These are phyloP conservation scores for Hippopotamyrus pictus DNA, from an alignment of 2,797 vertebrate genomes.

Conservation along the genomic window DNA sequence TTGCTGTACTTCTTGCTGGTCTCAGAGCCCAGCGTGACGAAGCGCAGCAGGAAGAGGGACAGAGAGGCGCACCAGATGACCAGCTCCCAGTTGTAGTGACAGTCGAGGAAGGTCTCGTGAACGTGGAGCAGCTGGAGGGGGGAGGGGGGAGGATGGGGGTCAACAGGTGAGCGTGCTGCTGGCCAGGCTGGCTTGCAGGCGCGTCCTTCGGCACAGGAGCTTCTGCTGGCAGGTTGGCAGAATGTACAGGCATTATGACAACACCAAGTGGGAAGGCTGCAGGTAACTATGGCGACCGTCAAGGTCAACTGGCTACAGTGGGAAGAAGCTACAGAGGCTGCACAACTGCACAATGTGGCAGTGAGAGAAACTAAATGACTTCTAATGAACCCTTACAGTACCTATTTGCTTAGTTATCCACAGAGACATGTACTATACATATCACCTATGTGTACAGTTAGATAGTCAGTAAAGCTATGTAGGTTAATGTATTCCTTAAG, in stretches of 20 bases:
- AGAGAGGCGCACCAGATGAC: slow-evolving; percentile 91
- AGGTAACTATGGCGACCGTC: background rate
- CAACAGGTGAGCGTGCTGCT: background rate
- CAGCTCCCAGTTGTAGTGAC: slow-evolving; percentile 97
- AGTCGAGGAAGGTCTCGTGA: slow-evolving; percentile 90
- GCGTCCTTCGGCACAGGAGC: background rate
- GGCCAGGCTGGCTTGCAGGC: background rate
- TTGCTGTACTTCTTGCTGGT: slow-evolving; percentile 99
- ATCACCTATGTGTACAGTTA: background rate
- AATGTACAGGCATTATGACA: background rate
- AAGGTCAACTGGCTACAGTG: background rate
- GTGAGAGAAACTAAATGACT: background rate
- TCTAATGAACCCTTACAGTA: background rate
- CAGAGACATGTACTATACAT: background rate
- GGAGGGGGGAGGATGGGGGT: background rate
- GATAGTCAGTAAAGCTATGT: background rate
- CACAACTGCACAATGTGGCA: background rate
- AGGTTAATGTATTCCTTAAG: background rate
- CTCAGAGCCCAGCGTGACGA: slow-evolving; percentile 94
- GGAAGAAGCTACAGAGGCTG: background rate
- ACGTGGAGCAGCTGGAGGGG: slow-evolving; percentile 78
- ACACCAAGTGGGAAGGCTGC: background rate
- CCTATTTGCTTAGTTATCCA: background rate
- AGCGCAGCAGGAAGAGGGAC: slow-evolving; percentile 88
- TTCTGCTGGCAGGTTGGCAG: background rate